These are phyloP conservation scores for Propithecus coquereli DNA, from an alignment of 2,113 vertebrate genomes.

Conservation along the genomic window DNA sequence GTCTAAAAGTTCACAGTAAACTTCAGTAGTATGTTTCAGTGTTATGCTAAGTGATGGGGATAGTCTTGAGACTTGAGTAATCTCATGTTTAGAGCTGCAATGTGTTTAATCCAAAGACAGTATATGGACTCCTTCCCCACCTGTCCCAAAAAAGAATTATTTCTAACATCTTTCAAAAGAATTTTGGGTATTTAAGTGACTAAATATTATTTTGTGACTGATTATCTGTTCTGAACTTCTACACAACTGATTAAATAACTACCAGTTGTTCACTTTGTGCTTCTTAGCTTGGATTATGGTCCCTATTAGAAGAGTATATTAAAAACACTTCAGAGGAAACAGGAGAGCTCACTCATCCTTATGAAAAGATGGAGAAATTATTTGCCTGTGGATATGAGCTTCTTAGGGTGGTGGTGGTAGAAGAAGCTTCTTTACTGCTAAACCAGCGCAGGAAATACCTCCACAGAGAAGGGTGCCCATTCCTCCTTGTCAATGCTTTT, in stretches of 20 bases:
- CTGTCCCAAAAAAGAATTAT: neutral
- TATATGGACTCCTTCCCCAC: neutral
- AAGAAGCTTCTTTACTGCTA: neutral
- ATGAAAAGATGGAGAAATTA: neutral
- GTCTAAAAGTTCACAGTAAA: neutral
- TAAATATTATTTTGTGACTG: neutral
- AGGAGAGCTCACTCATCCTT: too few relatives aligned
- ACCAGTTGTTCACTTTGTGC: neutral
- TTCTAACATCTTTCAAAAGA: neutral
- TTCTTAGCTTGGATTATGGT: neutral
- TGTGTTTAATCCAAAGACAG: neutral
- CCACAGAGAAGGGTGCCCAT: neutral
- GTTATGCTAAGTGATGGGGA: neutral
- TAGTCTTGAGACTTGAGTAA: neutral
- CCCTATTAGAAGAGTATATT: neutral
- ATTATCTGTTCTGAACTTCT: neutral
- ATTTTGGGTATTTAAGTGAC: neutral
- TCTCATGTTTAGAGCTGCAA: neutral
- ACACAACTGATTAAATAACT: neutral
- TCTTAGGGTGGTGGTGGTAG: rapidly evolving
- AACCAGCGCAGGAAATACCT: neutral
- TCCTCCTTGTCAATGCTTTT: neutral
- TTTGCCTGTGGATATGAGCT: neutral
- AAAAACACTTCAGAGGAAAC: neutral
- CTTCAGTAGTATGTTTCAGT: neutral